These are phyloP conservation scores for Hypanus sabinus DNA, from an alignment of 2,113 vertebrate species.

Conservation along the genomic window DNA sequence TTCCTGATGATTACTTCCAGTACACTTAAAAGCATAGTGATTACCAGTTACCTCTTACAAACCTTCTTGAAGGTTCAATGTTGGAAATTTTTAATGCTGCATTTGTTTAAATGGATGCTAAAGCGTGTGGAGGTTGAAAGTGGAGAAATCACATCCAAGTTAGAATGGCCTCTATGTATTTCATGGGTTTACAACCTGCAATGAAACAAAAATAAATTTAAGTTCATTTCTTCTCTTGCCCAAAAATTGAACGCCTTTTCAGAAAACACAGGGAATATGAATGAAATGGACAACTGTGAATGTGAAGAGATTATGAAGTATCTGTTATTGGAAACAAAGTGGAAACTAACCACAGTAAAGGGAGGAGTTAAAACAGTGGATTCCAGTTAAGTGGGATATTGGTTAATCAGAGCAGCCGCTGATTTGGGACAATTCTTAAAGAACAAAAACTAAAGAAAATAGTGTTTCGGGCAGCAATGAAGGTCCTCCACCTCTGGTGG, in stretches of 20 bases:
- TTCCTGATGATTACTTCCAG: neutral
- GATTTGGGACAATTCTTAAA: no score
- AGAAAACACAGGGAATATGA: neutral
- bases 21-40: neutral
- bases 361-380: neutral
- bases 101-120: neutral
- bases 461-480: no score
- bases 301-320: neutral
- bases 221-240: neutral
- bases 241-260: neutral
- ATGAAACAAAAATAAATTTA: neutral
- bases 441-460: no score
- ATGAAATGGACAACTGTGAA: neutral
- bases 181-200: neutral
- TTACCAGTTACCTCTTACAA: constrained; percentile 5
- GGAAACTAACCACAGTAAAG: neutral
- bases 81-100: neutral
- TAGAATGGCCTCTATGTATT: neutral
- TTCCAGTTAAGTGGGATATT: no score
- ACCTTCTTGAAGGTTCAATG: neutral
- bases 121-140: neutral
- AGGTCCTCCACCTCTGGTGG: no score
- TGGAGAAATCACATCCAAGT: neutral
- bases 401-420: no score
- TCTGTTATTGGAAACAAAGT: neutral